Percentiles rank a stretch among this genome's conserved stretches.
phyloP scores from a whole-genome alignment of 1,140 invertebrate species.

The Drosophila nasuta region DNA sequence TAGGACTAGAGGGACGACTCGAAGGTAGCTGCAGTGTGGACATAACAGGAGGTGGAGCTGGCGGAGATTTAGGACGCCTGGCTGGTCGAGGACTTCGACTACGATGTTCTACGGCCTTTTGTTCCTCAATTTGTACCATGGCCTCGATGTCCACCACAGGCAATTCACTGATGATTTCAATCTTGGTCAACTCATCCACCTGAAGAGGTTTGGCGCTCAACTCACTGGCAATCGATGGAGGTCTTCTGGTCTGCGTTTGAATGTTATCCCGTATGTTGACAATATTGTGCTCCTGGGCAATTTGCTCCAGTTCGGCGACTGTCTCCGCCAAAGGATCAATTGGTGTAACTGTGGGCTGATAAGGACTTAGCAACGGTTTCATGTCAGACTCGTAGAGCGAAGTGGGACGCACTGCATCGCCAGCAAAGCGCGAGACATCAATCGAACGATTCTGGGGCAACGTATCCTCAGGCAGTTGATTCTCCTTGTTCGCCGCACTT shows the following conservation, averaged over 20 bases:
- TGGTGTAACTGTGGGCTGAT: conserved; percentile 56
- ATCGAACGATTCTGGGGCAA: conserved; percentile 79
- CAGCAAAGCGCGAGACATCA: conserved; percentile 73
- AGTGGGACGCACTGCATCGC: conserved; percentile 66
- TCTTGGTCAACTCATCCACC: conserved; percentile 68
- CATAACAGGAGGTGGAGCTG: conserved; percentile 28
- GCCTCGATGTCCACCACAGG: conserved; percentile 71
- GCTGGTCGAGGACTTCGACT: conserved; percentile 69
- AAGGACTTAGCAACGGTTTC: conserved; percentile 48
- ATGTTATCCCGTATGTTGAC: conserved; percentile 75
- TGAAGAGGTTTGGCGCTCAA: conserved; percentile 50
- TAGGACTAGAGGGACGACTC: conserved; percentile 54
- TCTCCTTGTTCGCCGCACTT: conserved; percentile 66
- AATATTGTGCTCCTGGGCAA: conserved; percentile 68
- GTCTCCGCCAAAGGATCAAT: conserved; percentile 68
- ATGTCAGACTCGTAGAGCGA: conserved; percentile 57
- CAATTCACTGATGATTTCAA: conserved; percentile 64
- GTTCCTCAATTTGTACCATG: conserved; percentile 59
- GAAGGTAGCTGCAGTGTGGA: conserved; percentile 60
- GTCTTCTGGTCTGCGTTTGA: conserved; percentile 62
- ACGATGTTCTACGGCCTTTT: conserved; percentile 68
- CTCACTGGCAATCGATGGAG: conserved; percentile 66
- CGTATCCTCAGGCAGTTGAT: conserved; percentile 32
- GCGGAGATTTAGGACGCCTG: conserved; percentile 65
- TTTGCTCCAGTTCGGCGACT: conserved; percentile 68